Base-by-base conservation (phyloP, 2,797 vertebrate species). In the Erithacus rubecula region DNA sequence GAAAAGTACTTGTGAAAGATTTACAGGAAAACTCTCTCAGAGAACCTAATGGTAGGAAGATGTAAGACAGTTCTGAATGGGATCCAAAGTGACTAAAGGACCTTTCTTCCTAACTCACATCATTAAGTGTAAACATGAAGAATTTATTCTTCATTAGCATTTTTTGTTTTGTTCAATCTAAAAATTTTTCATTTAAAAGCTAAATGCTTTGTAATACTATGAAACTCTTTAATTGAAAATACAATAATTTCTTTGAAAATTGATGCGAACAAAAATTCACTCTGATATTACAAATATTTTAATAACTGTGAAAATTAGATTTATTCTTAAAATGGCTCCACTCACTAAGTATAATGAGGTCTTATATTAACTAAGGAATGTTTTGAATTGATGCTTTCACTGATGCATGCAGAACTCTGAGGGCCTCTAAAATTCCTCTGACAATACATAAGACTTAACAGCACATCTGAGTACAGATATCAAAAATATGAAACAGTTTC, bases 201-300 rank as follows among this genome's bases (percentile, higher is more conserved):
- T 65, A 80, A 58, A 67, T 78, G 22, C 8, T 75, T 64, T 60
- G 11, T 30, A 82, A 78, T 52, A n/a, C 5, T 67, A 63, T 4
- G 8, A 68, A 86, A 71, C 7, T 44, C 13, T 60, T 67, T 53
- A 49, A 64, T 64, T 90, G 34, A 51, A 90, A 96, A 87, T 39
- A 72, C 21, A 89, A 76, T 84, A 5, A 20, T 80, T 68, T 84
- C 52, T 93, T 87, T 92, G 75, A 94, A 97, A 96, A 90, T 62
- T 90, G 67, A 89, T 62, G 24, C 39, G 70, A 94, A 96, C 71
- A 83, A 68, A 83, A 58, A 85, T 60, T 93, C 72, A 86, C 53
- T 83, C 76, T 78, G 46, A 90, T 83, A 95, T 36, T 83, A 84
- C 41, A 93, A 91, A 87, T 32, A 69, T 67, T 63, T 41, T 58